These are phyloP conservation scores for Epinephelus lanceolatus DNA, from an alignment of 2,113 vertebrate species.

Conservation along the genomic window DNA sequence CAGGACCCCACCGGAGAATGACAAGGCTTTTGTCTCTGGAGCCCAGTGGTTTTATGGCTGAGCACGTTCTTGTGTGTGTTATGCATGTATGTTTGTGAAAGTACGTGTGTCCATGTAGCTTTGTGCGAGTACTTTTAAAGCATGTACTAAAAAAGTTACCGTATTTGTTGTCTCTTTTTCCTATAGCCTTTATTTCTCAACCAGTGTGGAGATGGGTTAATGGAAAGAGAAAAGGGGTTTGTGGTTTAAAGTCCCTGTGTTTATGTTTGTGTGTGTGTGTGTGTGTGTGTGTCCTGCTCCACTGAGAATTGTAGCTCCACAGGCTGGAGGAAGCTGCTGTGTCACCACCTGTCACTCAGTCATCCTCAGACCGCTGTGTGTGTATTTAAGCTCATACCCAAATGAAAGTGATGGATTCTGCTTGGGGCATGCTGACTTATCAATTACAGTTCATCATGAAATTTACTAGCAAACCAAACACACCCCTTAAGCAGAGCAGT, in stretches of 20 bases:
- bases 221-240: background rate
- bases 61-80: conserved; percentile 47
- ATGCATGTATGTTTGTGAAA: conserved; percentile 16
- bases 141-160: conserved; percentile 50
- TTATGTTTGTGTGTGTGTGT: conserved; percentile 18
- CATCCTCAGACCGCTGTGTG: background rate
- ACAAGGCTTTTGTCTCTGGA: conserved; percentile 85
- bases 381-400: background rate
- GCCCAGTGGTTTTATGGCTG: conserved; percentile 77
- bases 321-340: conserved; percentile 25
- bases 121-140: conserved; percentile 35
- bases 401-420: conserved; percentile 8
- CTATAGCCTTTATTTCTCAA: conserved; percentile 44
- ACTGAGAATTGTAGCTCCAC: background rate
- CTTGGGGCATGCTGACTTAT: background rate
- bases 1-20: conserved; percentile 82
- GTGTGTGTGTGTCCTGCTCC: background rate
- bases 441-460: background rate
- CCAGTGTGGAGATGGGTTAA: conserved; percentile 33
- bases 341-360: conserved; percentile 10
- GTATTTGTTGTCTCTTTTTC: conserved; percentile 71
- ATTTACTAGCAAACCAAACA: background rate
- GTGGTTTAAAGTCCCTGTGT: conserved; percentile 12
- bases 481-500: background rate
- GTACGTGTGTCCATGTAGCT: conserved; percentile 11